Evolutionary conservation across 2,888 invertebrate genomes (phyloP).

Genomic region (Plebejus argus): DNA sequence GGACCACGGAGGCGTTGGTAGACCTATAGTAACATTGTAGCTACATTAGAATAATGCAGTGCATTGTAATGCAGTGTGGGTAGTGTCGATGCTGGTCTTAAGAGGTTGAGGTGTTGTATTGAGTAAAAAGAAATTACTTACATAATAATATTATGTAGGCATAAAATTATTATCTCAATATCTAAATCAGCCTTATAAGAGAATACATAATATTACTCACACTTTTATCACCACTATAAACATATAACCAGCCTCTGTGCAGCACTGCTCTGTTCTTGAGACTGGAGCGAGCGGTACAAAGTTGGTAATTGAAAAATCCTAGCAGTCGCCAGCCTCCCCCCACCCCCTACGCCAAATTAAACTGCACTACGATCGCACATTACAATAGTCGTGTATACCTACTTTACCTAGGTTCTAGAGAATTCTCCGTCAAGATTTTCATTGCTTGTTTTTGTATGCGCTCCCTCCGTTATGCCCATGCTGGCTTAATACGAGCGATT

Average conservation of each 20-base stretch:
- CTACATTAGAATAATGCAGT: too few relatives aligned
- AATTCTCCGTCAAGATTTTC: background rate
- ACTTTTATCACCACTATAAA: background rate
- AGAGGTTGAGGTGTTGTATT: too few relatives aligned
- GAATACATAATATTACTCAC: background rate
- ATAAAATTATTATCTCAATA: too few relatives aligned
- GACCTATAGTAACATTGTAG: background rate
- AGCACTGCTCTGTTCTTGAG: conserved; percentile 49
- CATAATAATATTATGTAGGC: too few relatives aligned
- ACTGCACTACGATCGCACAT: conserved; percentile 47
- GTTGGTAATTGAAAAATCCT: conserved; percentile 79
- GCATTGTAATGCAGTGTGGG: too few relatives aligned
- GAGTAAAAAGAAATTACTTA: too few relatives aligned
- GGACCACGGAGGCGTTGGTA: too few relatives aligned
- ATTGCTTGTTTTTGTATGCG: background rate
- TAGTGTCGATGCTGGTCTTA: too few relatives aligned
- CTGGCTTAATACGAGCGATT: too few relatives aligned
- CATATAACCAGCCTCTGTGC: conserved; percentile 39
- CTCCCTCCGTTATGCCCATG: too few relatives aligned
- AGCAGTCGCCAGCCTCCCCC: conserved; percentile 50
- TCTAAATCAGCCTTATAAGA: too few relatives aligned
- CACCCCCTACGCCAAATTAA: conserved; percentile 48
- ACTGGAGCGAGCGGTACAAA: conserved; percentile 72
- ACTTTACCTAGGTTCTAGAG: conserved; percentile 22
- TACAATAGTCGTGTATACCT: conserved; percentile 38